A percentile compares a stretch with the other conserved stretches of the same genome.
phyloP scores from a whole-genome alignment of 2,888 invertebrate species.

The Parnassius glacialis region DNA sequence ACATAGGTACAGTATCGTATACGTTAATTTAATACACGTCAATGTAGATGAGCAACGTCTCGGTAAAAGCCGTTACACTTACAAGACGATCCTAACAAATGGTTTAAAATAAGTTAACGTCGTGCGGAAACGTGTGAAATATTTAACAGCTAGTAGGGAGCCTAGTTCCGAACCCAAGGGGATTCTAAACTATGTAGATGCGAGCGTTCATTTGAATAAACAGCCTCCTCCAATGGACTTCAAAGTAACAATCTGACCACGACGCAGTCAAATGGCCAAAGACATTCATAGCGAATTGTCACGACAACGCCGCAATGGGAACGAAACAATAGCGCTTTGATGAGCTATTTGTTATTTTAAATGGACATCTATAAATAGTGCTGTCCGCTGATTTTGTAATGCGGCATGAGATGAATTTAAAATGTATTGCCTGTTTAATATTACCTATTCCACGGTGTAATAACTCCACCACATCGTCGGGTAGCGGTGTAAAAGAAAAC shows the following conservation, averaged over 20 bases:
- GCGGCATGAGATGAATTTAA: too few relatives aligned
- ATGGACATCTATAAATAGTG: conserved; percentile 5
- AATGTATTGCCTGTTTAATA: too few relatives aligned
- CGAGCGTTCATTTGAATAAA: conserved; percentile 27
- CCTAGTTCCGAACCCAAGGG: conserved; percentile 8
- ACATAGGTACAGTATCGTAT: too few relatives aligned
- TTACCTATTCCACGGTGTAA: conserved; percentile 1
- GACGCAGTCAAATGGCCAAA: conserved; percentile 9
- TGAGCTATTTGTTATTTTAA: conserved; percentile 15
- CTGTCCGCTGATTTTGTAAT: neutral
- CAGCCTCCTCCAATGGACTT: conserved; percentile 22
- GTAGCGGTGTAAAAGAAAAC: too few relatives aligned
- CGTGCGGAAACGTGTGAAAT: conserved; percentile 21
- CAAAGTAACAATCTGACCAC: conserved; percentile 24
- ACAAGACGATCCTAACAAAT: conserved; percentile 7
- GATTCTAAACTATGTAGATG: conserved; percentile 29
- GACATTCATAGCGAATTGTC: conserved; percentile 19
- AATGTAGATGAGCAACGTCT: neutral
- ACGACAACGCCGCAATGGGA: conserved; percentile 20
- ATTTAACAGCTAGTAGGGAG: conserved; percentile 13
- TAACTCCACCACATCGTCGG: neutral
- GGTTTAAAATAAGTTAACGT: conserved; percentile 17
- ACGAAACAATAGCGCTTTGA: conserved; percentile 16
- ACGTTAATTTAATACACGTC: too few relatives aligned
- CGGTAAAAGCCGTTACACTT: conserved; percentile 8